These are phyloP conservation scores for Apteryx mantelli DNA, from an alignment of 2,113 vertebrate species.

Conservation along the genomic window DNA sequence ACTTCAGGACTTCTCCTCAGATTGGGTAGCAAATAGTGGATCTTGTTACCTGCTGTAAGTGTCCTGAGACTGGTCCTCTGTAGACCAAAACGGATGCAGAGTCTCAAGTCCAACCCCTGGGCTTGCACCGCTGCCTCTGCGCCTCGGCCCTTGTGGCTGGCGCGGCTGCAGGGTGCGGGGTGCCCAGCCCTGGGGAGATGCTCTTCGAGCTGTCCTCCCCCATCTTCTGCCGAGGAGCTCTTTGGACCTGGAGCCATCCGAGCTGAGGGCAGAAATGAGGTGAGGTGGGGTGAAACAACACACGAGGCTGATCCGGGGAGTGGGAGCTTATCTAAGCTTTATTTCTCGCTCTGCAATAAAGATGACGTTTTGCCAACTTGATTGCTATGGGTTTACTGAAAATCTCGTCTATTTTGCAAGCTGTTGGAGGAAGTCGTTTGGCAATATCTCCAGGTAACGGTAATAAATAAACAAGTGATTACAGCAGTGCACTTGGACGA, in stretches of 20 bases:
- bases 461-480: background rate
- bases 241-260: background rate
- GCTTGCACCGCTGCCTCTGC: no score
- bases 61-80: background rate
- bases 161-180: background rate
- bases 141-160: no score
- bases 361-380: constrained; percentile 26
- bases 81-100: background rate
- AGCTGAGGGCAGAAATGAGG: background rate
- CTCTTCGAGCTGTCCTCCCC: background rate
- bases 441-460: background rate
- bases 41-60: background rate
- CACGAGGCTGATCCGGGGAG: background rate
- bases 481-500: background rate
- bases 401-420: background rate
- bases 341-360: background rate
- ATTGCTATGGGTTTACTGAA: background rate
- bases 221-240: background rate
- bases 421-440: constrained; percentile 22
- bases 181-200: background rate
- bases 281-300: fast-evolving
- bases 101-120: no score
- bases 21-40: no score
- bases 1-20: background rate
- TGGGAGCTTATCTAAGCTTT: background rate